phyloP scores from a whole-genome alignment of 2,888 invertebrate genomes.

The Balanococcus diminutus region DNA sequence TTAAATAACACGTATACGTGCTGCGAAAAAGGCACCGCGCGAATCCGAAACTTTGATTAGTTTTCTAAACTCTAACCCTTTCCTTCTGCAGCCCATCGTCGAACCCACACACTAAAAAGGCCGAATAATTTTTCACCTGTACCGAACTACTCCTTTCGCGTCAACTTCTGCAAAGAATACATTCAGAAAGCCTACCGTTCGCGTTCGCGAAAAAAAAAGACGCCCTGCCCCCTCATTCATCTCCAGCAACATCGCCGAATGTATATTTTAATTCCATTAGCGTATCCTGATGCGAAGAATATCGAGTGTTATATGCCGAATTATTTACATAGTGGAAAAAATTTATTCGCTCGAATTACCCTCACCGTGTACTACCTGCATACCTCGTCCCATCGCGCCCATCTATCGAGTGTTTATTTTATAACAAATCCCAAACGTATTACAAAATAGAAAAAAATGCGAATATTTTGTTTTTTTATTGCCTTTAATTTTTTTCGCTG shows the following conservation, averaged over 20 bases:
- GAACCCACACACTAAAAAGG: neutral
- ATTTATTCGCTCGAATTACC: constrained; percentile 10
- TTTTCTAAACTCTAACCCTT: neutral
- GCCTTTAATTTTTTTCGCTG: neutral
- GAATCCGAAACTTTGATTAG: constrained; percentile 8
- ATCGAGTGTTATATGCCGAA: constrained; percentile 2
- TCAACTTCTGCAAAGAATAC: neutral
- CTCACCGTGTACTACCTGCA: neutral
- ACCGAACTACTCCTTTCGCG: neutral
- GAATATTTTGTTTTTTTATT: constrained; percentile 32
- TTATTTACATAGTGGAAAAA: neutral
- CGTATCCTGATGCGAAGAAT: neutral
- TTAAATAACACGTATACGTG: neutral
- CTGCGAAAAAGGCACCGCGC: neutral
- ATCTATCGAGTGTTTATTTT: constrained; percentile 28
- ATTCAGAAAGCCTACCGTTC: neutral
- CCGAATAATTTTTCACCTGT: neutral
- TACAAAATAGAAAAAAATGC: neutral
- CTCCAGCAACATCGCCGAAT: neutral
- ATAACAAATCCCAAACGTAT: neutral
- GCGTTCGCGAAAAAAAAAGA: neutral
- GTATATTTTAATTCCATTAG: constrained; percentile 17
- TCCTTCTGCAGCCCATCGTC: neutral
- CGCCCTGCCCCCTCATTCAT: neutral
- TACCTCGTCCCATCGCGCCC: neutral